A percentile compares a stretch with the other conserved stretches of the same genome.
These are phyloP conservation scores for Machaerirhynchus nigripectus DNA, from an alignment of 2,113 vertebrate genomes.

Conservation along the genomic window DNA sequence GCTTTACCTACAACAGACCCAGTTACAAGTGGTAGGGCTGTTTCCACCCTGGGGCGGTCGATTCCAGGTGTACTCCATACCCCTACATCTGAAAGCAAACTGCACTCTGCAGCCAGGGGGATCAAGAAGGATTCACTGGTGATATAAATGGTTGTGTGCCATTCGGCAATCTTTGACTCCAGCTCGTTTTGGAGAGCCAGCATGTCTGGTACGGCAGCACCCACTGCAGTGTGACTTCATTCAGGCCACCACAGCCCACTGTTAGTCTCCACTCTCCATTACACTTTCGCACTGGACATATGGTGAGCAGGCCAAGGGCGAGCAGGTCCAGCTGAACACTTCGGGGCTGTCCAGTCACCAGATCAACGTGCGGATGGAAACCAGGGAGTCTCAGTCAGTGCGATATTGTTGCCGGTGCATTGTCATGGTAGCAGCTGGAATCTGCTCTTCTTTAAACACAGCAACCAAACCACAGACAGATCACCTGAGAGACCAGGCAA, in stretches of 20 bases:
- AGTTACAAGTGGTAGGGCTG: not conserved
- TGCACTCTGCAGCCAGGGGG: not conserved
- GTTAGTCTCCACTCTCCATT: not conserved
- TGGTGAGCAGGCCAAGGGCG: not conserved
- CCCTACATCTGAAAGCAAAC: not conserved
- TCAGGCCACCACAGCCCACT: not conserved
- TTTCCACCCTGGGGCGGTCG: accelerated
- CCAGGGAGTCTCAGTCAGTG: not conserved
- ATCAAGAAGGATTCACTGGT: not conserved
- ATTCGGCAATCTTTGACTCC: not conserved
- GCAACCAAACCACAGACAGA: not conserved
- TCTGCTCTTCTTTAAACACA: not conserved
- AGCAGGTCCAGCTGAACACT: not conserved
- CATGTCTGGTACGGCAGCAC: not conserved
- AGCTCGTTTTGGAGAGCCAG: accelerated
- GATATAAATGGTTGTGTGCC: not conserved
- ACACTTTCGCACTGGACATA: not conserved
- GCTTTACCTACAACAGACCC: not conserved
- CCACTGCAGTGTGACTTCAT: not conserved
- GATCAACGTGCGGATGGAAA: not conserved
- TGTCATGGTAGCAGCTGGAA: not conserved
- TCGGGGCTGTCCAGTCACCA: not conserved
- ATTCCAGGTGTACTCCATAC: not conserved
- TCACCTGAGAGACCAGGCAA: not conserved
- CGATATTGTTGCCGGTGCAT: accelerated